These are phyloP conservation scores for Poecilia velifera DNA, from an alignment of 2,797 vertebrate genomes.

Conservation along the genomic window DNA sequence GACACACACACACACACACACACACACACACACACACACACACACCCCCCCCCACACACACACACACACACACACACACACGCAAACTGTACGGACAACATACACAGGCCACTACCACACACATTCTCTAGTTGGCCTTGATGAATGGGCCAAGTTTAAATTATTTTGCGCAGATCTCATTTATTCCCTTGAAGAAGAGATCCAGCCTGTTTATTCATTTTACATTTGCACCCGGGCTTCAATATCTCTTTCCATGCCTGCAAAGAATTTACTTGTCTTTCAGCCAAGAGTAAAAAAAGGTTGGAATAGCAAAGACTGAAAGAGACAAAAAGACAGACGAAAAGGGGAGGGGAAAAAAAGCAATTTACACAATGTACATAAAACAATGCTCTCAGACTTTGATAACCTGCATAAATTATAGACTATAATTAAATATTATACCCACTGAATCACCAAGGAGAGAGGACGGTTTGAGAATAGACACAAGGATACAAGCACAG, in stretches of 20 bases:
- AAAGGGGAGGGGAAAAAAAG: slow-evolving; percentile 72
- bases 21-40: slow-evolving; percentile 22
- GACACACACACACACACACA: slow-evolving; percentile 24
- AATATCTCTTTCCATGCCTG: slow-evolving; percentile 87
- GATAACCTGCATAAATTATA: slow-evolving; percentile 89
- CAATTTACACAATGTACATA: slow-evolving; percentile 89
- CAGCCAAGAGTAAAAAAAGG: slow-evolving; percentile 61
- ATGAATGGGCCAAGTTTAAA: slow-evolving; percentile 88
- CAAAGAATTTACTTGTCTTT: slow-evolving; percentile 80
- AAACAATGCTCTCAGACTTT: slow-evolving; percentile 87
- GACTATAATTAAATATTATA: slow-evolving; percentile 87
- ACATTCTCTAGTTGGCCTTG: slow-evolving; percentile 72
- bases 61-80: slow-evolving; percentile 35
- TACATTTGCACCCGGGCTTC: slow-evolving; percentile 84
- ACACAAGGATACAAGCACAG: slow-evolving; percentile 61
- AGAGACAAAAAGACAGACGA: slow-evolving; percentile 45
- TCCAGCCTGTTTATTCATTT: slow-evolving; percentile 88
- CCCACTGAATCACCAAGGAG: slow-evolving; percentile 81
- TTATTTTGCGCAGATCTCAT: slow-evolving; percentile 89
- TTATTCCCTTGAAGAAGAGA: slow-evolving; percentile 88
- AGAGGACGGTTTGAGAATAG: slow-evolving; percentile 67
- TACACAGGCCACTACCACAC: slow-evolving; percentile 63
- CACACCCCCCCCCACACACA: slow-evolving; percentile 8
- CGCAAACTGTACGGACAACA: slow-evolving; percentile 65
- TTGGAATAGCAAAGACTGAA: slow-evolving; percentile 64